Evolutionary conservation across 2,113 vertebrate genomes (phyloP).

Genomic region (Trogon melanurus): DNA sequence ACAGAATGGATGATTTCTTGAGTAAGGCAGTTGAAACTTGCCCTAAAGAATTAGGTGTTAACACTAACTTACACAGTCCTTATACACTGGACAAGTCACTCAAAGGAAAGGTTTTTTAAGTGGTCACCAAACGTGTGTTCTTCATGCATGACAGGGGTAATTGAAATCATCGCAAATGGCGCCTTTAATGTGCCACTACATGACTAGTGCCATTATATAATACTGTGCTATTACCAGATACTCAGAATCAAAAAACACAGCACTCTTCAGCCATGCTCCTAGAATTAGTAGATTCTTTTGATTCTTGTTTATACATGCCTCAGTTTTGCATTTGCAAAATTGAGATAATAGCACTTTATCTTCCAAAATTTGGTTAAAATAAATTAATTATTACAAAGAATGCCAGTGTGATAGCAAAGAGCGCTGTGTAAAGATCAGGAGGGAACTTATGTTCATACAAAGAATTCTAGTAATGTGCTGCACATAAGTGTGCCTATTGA

Average conservation of each 20-base stretch:
- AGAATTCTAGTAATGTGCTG: not conserved
- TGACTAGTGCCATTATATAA: not conserved
- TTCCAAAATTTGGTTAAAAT: not conserved
- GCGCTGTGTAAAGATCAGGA: not conserved
- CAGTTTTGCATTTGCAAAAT: not conserved
- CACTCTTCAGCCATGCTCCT: not conserved
- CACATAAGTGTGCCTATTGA: not conserved
- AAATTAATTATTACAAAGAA: not conserved
- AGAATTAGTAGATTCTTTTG: not conserved
- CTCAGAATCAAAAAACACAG: not conserved
- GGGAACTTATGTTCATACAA: not conserved
- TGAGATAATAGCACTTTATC: not conserved
- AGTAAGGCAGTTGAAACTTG: not conserved
- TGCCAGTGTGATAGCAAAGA: not conserved
- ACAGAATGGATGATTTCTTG: not conserved
- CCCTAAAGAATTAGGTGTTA: not conserved
- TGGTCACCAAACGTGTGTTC: not conserved
- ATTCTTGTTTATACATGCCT: not conserved
- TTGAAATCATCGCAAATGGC: not conserved
- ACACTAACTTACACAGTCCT: not conserved
- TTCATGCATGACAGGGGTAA: not conserved
- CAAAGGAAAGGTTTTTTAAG: not conserved
- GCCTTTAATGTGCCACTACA: not conserved
- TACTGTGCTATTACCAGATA: not conserved
- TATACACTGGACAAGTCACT: not conserved